These are phyloP conservation scores for Sitta carolinensis DNA, from an alignment of 2,797 vertebrate genomes.

Conservation along the genomic window DNA sequence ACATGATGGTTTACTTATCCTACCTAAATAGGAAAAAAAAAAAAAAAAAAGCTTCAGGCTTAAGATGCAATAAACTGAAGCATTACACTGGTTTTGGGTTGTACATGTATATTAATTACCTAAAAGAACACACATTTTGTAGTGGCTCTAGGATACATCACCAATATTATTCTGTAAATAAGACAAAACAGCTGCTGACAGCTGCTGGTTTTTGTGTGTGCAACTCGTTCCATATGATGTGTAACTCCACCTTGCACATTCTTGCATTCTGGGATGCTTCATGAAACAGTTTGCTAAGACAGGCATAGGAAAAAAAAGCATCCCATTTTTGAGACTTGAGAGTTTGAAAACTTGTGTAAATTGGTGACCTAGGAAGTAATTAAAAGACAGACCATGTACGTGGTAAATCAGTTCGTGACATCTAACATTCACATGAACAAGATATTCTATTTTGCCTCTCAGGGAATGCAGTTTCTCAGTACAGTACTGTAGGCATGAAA, in stretches of 20 bases:
- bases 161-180: neutral
- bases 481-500: slow-evolving; percentile 52
- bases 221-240: neutral
- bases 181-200: neutral
- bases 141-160: neutral
- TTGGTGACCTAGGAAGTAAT: neutral
- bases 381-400: neutral
- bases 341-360: neutral
- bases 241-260: neutral
- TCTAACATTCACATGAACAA: slow-evolving; percentile 6
- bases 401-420: slow-evolving; percentile 3
- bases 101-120: neutral
- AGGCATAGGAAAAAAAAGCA: neutral
- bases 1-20: neutral
- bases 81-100: neutral
- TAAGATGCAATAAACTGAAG: neutral
- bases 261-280: neutral
- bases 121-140: neutral
- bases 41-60: no score
- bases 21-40: neutral
- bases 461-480: slow-evolving; percentile 33
- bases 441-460: slow-evolving; percentile 42
- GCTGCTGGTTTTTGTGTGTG: neutral
- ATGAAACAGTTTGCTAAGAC: neutral
- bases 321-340: neutral